Base-by-base conservation (phyloP, 2,888 invertebrate genomes). In the Eristalinus aeneus region DNA sequence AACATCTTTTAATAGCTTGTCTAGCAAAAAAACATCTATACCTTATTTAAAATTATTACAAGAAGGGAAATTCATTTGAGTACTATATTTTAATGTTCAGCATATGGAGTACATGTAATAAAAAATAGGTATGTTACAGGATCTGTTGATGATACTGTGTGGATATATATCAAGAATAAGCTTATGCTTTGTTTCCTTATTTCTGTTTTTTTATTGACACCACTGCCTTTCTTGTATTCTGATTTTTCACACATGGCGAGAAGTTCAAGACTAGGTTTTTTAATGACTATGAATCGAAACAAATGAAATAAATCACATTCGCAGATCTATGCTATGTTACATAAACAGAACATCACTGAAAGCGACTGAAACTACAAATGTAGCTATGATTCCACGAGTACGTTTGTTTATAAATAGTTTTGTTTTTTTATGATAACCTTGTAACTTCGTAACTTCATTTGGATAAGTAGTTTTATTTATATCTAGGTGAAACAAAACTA, bases 341-440 rank as follows among this genome's bases (percentile, higher is more conserved):
- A n/a, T n/a, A n/a, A n/a, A n/a, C 31, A 54, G 53, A 23, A 34
- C 72, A 73, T 63, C 65, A 64, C 36, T 3, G 20, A 54, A 58
- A 75, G 58, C 39, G 58, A 4, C 31, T 36, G 56, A 10, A n/a
- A 16, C 36, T 36, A 65, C 46, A 74, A 64, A 53, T 27, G 65
- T 58, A 75, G 65, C 23, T 27, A 58, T 20, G 36, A 4, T 34
- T 39, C 56, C 56, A 61, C 64, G 3, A 46, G 6, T 2, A 63
- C 32, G 8, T 61, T 46, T 16, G 0, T 12, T 16, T n/a, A n/a
- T n/a, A n/a, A n/a, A n/a, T n/a, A n/a, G n/a, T n/a, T n/a, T n/a
- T n/a, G n/a, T n/a, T n/a, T n/a, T n/a, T n/a, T n/a, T n/a, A n/a
- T n/a, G n/a, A n/a, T n/a, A n/a, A n/a, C n/a, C n/a, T n/a, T n/a